A percentile compares a stretch with the other conserved stretches of the same genome.
Evolutionary conservation across 2,113 vertebrate genomes (phyloP).

Genomic region (Ciconia boyciana): DNA sequence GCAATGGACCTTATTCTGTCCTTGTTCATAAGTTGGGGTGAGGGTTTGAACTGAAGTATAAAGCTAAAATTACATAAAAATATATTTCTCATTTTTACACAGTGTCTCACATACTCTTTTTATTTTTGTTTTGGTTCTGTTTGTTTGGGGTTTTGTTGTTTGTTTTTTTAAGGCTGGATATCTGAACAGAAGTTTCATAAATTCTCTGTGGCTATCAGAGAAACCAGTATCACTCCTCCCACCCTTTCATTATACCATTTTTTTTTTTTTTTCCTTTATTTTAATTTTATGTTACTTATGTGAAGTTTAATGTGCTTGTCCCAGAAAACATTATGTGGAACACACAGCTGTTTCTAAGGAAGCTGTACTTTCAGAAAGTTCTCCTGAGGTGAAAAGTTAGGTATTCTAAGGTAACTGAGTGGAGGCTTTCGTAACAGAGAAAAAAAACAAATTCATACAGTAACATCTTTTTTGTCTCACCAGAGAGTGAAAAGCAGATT

Average conservation of each 20-base stretch:
- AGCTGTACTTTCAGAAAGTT: not conserved
- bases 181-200: not conserved
- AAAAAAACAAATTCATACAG: not conserved
- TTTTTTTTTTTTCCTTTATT: not conserved
- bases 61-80: conserved; percentile 4
- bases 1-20: not conserved
- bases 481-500: not conserved
- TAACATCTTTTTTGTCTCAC: not conserved
- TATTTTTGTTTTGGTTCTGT: not conserved
- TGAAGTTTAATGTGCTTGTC: not conserved
- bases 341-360: not conserved
- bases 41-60: not conserved
- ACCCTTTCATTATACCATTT: not conserved
- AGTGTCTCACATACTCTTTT: not conserved
- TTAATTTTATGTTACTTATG: not conserved
- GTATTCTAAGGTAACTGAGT: not conserved
- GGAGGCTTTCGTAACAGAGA: not conserved
- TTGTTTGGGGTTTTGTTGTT: not conserved
- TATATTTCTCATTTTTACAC: not conserved
- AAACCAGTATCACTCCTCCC: not conserved
- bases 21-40: not conserved
- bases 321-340: not conserved
- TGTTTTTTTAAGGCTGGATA: not conserved
- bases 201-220: not conserved
- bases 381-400: not conserved